Base-by-base conservation (phyloP, 2,797 vertebrate genomes). In the Heterohyrax brucei region DNA sequence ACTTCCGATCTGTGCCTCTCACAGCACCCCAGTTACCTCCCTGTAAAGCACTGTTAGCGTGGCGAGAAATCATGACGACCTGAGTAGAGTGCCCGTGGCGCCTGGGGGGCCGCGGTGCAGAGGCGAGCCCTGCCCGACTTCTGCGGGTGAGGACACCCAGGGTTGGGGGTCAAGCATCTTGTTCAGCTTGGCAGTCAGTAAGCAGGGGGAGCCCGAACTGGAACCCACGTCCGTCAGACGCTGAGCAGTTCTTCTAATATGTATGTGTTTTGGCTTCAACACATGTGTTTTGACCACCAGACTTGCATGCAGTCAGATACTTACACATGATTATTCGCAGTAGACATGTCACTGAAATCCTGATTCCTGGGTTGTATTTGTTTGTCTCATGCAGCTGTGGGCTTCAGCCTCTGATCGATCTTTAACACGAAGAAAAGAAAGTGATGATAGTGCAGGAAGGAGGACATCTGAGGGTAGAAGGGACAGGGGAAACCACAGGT, bases 391-490 rank as follows among this genome's bases (percentile, higher is more conserved):
- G 77, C 56, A 66, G 62, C 83, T n/a, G 1, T 93, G 22, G 66
- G 50, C 73, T 56, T 86, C 62, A 95, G 44, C 61, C 12, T 94
- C 79, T 28, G 1, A 24, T 75, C 78, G 33, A 77, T 91, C 79
- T 88, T 77, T 78, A 88, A 77, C 44, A 79, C 10, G 46, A 81
- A 90, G 39, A 59, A 64, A 81, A 72, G 33, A 61, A 24, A 14
- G 3, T 8, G 21, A 4, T 8, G 21, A n/a, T 80, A 39, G 48
- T 76, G 80, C 18, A n/a, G 21, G 70, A 79, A 93, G 64, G 62
- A 85, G 85, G 76, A 70, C 68, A 66, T 73, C 7, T 21, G 66
- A 78, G 87, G 78, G 48, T 88, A 22, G 73, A 96, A 88, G 80
- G 50, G 56, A 56, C 39, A n/a, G 24, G 39, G 61, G 50, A 92